Conservation (phyloP, 2,113 vertebrate species). For the Sinocyclocheilus maitianheensis region DNA sequence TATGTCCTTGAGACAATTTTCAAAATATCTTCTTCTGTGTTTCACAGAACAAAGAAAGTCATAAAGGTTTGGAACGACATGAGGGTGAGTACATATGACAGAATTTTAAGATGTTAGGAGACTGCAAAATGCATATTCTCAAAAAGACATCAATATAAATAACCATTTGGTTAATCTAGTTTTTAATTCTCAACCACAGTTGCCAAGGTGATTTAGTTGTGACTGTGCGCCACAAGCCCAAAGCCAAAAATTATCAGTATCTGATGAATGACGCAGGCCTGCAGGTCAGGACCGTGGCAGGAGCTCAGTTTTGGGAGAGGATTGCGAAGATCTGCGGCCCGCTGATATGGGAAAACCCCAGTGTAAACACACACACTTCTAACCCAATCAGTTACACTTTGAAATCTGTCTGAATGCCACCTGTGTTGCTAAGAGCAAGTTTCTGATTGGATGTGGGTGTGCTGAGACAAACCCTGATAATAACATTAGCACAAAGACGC, state of each 20-base stretch:
- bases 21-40: background rate
- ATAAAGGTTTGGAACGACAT: background rate
- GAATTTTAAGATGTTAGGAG: constrained; percentile 2
- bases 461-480: background rate
- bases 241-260: background rate
- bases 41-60: background rate
- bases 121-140: constrained; percentile 4
- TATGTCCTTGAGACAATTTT: background rate
- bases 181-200: constrained; percentile 10
- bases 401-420: constrained; percentile 52
- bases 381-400: constrained; percentile 55
- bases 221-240: background rate
- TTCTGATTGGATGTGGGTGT: constrained; percentile 23
- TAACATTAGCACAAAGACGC: constrained; percentile 8
- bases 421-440: constrained; percentile 52
- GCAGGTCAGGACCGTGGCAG: constrained; percentile 18
- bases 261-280: constrained; percentile 31
- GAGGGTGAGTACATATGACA: background rate
- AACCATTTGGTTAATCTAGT: constrained; percentile 4
- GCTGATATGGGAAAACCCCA: constrained; percentile 33
- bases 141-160: constrained; percentile 11
- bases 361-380: constrained; percentile 36
- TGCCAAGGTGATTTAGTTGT: constrained; percentile 22
- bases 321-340: constrained; percentile 42
- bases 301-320: constrained; percentile 20